A percentile compares a stretch with the other conserved stretches of the same genome.
Evolutionary conservation across 2,797 vertebrate genomes (phyloP).

Genomic region (Danionella dracula): DNA sequence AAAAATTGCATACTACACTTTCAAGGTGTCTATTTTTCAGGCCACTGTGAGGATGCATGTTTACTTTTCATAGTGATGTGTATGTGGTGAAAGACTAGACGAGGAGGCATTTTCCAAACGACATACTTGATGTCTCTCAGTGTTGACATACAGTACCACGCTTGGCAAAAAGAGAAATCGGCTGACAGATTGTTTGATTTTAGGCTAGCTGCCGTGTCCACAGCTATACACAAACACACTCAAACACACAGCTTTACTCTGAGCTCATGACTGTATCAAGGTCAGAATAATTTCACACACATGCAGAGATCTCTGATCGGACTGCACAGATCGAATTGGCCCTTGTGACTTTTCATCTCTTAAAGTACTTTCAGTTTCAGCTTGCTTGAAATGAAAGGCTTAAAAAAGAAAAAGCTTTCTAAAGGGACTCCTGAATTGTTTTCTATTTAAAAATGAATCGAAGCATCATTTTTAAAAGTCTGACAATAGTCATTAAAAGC

Average conservation of each 20-base stretch:
- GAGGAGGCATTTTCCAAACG: background rate
- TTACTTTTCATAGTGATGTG: background rate
- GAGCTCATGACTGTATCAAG: conserved; percentile 1
- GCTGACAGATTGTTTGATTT: conserved; percentile 13
- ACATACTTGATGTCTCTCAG: background rate
- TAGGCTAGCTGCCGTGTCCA: conserved; percentile 1
- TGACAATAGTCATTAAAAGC: no score
- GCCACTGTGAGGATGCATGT: background rate
- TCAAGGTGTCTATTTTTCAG: no score
- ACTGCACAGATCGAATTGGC: background rate
- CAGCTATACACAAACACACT: background rate
- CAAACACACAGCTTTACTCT: background rate
- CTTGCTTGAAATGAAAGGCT: background rate
- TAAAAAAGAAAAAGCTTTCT: background rate
- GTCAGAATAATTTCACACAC: conserved; percentile 13
- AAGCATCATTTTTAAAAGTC: no score
- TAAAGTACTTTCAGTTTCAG: background rate
- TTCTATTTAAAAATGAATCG: no score
- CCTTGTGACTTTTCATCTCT: background rate
- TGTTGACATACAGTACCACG: background rate
- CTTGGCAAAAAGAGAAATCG: conserved; percentile 11
- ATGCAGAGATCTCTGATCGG: conserved; percentile 1
- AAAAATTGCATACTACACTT: no score
- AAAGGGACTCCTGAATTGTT: background rate
- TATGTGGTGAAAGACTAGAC: background rate